phyloP scores from a whole-genome alignment of 1,140 invertebrate genomes.

The Caenorhabditis inopinata region DNA sequence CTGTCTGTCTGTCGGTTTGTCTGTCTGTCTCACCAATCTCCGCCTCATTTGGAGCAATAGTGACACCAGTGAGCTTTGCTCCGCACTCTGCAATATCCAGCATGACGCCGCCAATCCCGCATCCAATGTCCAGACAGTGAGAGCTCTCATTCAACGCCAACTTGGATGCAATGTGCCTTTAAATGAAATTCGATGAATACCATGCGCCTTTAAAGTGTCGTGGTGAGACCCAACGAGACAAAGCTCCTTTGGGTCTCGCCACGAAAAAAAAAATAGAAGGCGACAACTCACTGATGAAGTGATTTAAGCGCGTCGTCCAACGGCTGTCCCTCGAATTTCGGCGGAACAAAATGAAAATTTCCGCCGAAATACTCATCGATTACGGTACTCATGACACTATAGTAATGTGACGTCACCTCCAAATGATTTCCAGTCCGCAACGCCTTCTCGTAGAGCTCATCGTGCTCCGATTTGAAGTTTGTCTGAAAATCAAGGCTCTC shows the following conservation, averaged over 20 bases:
- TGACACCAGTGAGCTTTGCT: slow-evolving; percentile 60
- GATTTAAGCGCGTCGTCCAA: slow-evolving; percentile 21
- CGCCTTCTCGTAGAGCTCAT: slow-evolving; percentile 56
- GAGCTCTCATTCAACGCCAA: slow-evolving; percentile 51
- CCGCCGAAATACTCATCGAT: slow-evolving; percentile 65
- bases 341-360: slow-evolving; percentile 66
- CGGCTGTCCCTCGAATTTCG: slow-evolving; percentile 35
- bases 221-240: too few species aligned
- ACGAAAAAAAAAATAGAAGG: too few species aligned
- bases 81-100: slow-evolving; percentile 56
- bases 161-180: slow-evolving; percentile 55
- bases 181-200: too few species aligned
- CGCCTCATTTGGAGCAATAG: slow-evolving; percentile 62
- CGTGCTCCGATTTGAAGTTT: slow-evolving; percentile 57
- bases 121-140: slow-evolving; percentile 62
- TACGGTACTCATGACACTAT: slow-evolving; percentile 64
- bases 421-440: slow-evolving; percentile 50
- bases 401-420: slow-evolving; percentile 62
- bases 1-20: too few species aligned
- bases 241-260: too few species aligned
- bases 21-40: slow-evolving; percentile 35
- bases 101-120: slow-evolving; percentile 64
- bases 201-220: too few species aligned
- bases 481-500: slow-evolving; percentile 55
- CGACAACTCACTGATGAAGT: slow-evolving; percentile 18